phyloP scores from a whole-genome alignment of 2,113 vertebrate species.

The Carollia perspicillata region DNA sequence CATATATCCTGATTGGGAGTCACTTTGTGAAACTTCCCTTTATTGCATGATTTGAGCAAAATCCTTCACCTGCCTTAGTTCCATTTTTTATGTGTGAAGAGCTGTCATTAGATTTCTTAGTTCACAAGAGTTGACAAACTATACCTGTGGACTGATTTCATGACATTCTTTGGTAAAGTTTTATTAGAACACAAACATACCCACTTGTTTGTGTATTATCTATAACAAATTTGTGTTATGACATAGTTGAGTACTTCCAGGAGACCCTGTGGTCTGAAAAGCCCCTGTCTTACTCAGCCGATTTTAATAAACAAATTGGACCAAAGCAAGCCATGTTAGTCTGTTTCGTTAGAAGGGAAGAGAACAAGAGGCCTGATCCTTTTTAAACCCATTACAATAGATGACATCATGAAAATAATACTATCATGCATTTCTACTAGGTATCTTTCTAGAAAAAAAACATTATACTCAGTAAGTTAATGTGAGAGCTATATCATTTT shows the following conservation, averaged over 20 bases:
- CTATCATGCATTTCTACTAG: background rate
- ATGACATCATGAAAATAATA: background rate
- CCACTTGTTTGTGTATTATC: background rate
- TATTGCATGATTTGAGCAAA: background rate
- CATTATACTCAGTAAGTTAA: background rate
- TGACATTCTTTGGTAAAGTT: background rate
- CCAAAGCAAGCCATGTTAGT: background rate
- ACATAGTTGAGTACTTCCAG: background rate
- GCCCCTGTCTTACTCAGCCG: background rate
- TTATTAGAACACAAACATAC: background rate
- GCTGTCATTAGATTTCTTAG: background rate
- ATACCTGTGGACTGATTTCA: background rate
- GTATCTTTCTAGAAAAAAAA: background rate
- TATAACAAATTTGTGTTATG: background rate
- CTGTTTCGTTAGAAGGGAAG: background rate
- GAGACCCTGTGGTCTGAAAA: background rate
- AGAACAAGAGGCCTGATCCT: background rate
- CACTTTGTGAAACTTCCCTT: background rate
- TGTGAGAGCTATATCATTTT: background rate
- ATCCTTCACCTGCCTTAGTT: background rate
- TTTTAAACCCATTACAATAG: background rate
- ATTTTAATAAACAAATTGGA: background rate
- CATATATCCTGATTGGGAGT: background rate
- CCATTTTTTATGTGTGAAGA: background rate
- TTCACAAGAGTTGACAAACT: background rate